Evolutionary conservation across 2,113 vertebrate species (phyloP).

Genomic region (Lepus europaeus): DNA sequence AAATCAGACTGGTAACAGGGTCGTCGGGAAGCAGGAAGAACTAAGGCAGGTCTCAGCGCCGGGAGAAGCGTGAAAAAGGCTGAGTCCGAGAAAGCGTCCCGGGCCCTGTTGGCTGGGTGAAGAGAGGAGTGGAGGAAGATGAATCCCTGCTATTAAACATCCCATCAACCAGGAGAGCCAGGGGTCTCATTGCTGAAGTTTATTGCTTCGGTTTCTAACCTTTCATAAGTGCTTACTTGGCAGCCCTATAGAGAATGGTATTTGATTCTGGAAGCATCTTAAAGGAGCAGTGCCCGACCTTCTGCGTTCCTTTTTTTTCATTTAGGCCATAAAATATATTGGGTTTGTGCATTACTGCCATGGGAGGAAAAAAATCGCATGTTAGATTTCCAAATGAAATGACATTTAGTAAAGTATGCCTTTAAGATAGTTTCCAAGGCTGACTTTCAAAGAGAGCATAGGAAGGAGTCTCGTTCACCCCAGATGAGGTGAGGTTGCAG

Average conservation of each 20-base stretch:
- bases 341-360: slow-evolving; percentile 58
- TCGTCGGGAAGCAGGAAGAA: background rate
- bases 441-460: background rate
- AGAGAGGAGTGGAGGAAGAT: slow-evolving; percentile 48
- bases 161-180: slow-evolving; percentile 23
- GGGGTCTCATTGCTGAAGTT: slow-evolving; percentile 33
- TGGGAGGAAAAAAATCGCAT: slow-evolving; percentile 53
- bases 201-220: slow-evolving; percentile 67
- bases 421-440: slow-evolving; percentile 54
- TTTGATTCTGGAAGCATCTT: slow-evolving; percentile 69
- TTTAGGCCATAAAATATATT: slow-evolving; percentile 76
- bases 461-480: background rate
- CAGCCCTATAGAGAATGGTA: slow-evolving; percentile 58
- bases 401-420: slow-evolving; percentile 59
- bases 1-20: background rate
- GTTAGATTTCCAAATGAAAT: slow-evolving; percentile 72
- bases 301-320: slow-evolving; percentile 30
- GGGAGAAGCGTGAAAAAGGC: background rate
- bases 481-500: background rate
- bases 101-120: background rate
- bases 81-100: background rate
- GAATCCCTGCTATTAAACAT: slow-evolving; percentile 43
- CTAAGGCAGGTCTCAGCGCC: background rate
- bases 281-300: slow-evolving; percentile 38
- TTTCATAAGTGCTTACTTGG: slow-evolving; percentile 78